Percentiles rank a stretch among this genome's conserved stretches.
Evolutionary conservation across 2,113 vertebrate species (phyloP).

Genomic region (Crocuta crocuta): DNA sequence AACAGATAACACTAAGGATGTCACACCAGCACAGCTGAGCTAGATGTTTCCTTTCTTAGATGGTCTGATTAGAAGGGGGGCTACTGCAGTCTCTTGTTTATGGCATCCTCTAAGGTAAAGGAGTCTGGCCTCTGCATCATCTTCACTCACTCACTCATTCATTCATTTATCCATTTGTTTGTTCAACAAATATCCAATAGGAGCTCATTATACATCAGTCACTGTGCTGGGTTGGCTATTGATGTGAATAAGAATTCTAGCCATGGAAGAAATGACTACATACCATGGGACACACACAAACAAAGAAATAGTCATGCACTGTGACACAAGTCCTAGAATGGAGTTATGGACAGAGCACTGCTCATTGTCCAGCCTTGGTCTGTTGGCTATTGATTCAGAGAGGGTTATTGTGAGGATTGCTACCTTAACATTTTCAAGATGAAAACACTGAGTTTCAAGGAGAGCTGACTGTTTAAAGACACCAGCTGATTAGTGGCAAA

Average conservation of each 20-base stretch:
- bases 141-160: not conserved
- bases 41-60: not conserved
- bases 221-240: not conserved
- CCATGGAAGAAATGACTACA: not conserved
- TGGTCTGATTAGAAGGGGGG: too few relatives aligned
- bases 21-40: too few relatives aligned
- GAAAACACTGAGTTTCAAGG: not conserved
- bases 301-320: too few relatives aligned
- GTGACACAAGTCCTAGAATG: rapidly evolving
- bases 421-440: not conserved
- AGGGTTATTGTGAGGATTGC: not conserved
- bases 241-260: not conserved
- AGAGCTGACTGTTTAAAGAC: not conserved
- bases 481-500: too few relatives aligned
- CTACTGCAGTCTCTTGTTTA: rapidly evolving
- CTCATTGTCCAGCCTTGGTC: not conserved
- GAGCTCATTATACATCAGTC: rapidly evolving
- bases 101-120: rapidly evolving
- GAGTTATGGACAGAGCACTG: rapidly evolving
- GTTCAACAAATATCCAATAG: not conserved
- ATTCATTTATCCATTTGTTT: not conserved
- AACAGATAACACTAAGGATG: not conserved
- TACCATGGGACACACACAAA: rapidly evolving
- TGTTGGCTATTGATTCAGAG: not conserved
- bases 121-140: not conserved